Conservation (phyloP, 2,888 invertebrate species). For the Tillus elongatus region DNA sequence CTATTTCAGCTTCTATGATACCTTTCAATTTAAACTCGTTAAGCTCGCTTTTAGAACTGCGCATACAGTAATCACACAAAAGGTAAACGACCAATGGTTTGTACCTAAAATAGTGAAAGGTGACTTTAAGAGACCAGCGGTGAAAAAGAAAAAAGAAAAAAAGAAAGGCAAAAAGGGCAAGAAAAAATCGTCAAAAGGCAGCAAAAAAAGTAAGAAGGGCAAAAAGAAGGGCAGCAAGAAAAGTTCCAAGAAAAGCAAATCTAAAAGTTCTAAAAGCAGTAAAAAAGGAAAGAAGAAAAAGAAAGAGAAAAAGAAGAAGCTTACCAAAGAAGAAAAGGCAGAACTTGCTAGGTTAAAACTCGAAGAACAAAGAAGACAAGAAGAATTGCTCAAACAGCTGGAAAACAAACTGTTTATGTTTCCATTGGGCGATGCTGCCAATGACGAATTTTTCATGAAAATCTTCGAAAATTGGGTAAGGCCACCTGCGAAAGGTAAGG, state of each 20-base stretch:
- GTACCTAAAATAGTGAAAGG: slow-evolving; percentile 35
- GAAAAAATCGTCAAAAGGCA: slow-evolving; percentile 15
- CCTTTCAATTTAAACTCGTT: slow-evolving; percentile 35
- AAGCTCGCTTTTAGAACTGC: slow-evolving; percentile 30
- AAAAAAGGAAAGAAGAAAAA: slow-evolving; percentile 21
- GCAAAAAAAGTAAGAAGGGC: not conserved
- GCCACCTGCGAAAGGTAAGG: slow-evolving; percentile 8
- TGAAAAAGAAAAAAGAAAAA: slow-evolving; percentile 26
- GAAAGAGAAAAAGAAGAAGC: slow-evolving; percentile 17
- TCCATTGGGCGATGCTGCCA: slow-evolving; percentile 35
- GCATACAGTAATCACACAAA: slow-evolving; percentile 33
- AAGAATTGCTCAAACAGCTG: slow-evolving; percentile 24
- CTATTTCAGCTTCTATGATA: slow-evolving; percentile 35
- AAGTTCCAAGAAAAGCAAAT: slow-evolving; percentile 6
- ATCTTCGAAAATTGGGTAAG: slow-evolving; percentile 35
- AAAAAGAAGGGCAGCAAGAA: not conserved
- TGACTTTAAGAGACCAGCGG: slow-evolving; percentile 28
- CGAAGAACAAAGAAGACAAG: slow-evolving; percentile 28
- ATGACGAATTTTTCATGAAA: slow-evolving; percentile 32
- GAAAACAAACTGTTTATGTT: slow-evolving; percentile 35
- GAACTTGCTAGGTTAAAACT: slow-evolving; percentile 26
- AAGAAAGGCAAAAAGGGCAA: slow-evolving; percentile 25
- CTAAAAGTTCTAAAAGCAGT: slow-evolving; percentile 20
- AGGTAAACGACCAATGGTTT: slow-evolving; percentile 33
- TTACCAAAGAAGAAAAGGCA: slow-evolving; percentile 29